Percentiles rank a stretch among this genome's conserved stretches.
phyloP scores from a whole-genome alignment of 2,797 vertebrate genomes.

The Tangara arthus region DNA sequence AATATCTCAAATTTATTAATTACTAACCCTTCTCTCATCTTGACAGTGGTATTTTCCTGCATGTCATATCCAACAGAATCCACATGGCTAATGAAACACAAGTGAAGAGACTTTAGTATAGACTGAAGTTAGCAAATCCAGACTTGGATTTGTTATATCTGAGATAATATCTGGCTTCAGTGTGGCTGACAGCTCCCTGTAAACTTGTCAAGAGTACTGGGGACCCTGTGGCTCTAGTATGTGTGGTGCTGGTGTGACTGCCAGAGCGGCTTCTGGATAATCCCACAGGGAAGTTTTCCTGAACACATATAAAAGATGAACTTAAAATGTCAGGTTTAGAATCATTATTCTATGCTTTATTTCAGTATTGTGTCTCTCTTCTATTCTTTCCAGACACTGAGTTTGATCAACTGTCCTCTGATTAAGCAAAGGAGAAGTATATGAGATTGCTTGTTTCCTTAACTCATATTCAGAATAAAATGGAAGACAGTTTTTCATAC shows the following conservation, averaged over 20 bases:
- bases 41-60: background rate
- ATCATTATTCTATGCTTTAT: background rate
- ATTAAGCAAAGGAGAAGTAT: background rate
- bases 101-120: background rate
- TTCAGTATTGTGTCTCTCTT: background rate
- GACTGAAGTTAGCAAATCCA: background rate
- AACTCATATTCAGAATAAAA: background rate
- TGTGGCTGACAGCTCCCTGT: fast-evolving
- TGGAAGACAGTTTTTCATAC: background rate
- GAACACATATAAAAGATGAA: background rate
- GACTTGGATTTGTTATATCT: no score
- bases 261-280: background rate
- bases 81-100: background rate
- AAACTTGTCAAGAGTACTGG: background rate
- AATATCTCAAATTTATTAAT: background rate
- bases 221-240: background rate
- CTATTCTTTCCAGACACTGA: fast-evolving
- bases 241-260: background rate
- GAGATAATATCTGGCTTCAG: background rate
- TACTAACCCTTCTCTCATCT: background rate
- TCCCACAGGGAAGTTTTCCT: background rate
- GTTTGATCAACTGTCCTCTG: background rate
- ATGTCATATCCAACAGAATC: background rate
- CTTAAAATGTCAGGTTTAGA: background rate
- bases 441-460: background rate